Evolutionary conservation across 2,888 invertebrate species (phyloP).

Genomic region (Drosophila paranaensis): DNA sequence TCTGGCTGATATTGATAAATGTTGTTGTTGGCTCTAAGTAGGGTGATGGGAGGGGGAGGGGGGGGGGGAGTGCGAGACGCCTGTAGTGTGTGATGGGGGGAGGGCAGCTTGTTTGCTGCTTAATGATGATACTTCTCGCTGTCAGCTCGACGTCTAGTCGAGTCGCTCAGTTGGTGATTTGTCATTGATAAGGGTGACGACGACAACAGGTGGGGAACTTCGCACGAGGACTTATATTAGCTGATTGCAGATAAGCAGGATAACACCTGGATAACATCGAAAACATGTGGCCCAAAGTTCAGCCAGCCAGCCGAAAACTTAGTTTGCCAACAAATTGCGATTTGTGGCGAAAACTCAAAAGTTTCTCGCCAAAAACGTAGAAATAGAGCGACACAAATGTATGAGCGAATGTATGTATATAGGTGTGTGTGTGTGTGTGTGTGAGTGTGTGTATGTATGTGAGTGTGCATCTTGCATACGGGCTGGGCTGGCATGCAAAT

Average conservation of each 20-base stretch:
- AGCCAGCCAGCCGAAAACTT: conserved; percentile 13
- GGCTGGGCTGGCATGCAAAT: background rate
- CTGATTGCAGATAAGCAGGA: conserved; percentile 36
- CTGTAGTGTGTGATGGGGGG: background rate
- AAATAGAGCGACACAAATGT: background rate
- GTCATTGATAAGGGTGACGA: conserved; percentile 65
- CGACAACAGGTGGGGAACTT: conserved; percentile 36
- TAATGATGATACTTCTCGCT: conserved; percentile 75
- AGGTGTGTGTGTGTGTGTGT: background rate
- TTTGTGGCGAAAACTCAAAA: conserved; percentile 24
- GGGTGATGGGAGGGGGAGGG: background rate
- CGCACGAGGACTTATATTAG: conserved; percentile 42
- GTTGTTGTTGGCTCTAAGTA: conserved; percentile 25
- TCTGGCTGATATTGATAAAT: conserved; percentile 65
- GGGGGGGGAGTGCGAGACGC: background rate
- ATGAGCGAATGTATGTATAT: background rate
- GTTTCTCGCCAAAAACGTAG: conserved; percentile 16
- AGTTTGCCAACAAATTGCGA: conserved; percentile 19
- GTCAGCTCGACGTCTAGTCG: conserved; percentile 43
- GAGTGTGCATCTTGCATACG: background rate
- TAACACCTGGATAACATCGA: conserved; percentile 27
- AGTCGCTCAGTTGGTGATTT: conserved; percentile 63
- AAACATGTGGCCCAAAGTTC: conserved; percentile 12
- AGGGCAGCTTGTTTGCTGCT: conserved; percentile 40
- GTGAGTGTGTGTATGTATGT: background rate